Percentiles rank a stretch among this genome's conserved stretches.
Conservation (phyloP, 1,140 invertebrate species). For the Danaus melanippus region DNA sequence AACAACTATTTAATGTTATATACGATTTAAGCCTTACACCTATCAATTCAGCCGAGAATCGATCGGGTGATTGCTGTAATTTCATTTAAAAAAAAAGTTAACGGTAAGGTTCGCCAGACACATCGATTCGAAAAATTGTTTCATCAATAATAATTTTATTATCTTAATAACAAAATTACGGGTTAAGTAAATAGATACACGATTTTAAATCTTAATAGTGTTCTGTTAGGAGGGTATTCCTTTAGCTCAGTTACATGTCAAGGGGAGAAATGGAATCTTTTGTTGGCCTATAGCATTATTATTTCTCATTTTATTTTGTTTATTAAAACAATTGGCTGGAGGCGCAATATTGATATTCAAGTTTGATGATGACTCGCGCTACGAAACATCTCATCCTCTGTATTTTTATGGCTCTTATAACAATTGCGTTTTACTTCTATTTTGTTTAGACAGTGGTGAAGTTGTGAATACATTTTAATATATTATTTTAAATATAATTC, state of each 20-base stretch:
- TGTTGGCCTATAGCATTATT: constrained; percentile 71
- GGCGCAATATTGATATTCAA: constrained; percentile 73
- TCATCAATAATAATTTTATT: constrained; percentile 72
- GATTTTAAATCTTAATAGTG: constrained; percentile 55
- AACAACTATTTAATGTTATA: too few relatives aligned
- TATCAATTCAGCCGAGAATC: constrained; percentile 53
- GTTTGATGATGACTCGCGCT: constrained; percentile 67
- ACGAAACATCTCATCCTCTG: constrained; percentile 55
- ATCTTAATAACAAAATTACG: constrained; percentile 71
- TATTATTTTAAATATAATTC: constrained; percentile 36
- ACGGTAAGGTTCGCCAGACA: constrained; percentile 65
- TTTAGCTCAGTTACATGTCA: constrained; percentile 43
- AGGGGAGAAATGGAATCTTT: constrained; percentile 70
- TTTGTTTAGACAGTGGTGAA: constrained; percentile 39
- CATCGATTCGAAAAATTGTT: constrained; percentile 68
- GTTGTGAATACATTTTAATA: constrained; percentile 13
- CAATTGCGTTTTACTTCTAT: constrained; percentile 50
- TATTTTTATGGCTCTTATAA: constrained; percentile 66
- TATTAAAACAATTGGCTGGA: constrained; percentile 71
- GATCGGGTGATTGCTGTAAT: constrained; percentile 62
- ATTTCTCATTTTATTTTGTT: constrained; percentile 73
- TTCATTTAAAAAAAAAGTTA: constrained; percentile 59
- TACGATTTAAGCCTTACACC: constrained; percentile 37
- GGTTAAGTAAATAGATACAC: constrained; percentile 45
- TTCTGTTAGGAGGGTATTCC: constrained; percentile 47